phyloP scores from a whole-genome alignment of 2,113 vertebrate genomes.

The Rhynchopsitta pachyrhyncha region DNA sequence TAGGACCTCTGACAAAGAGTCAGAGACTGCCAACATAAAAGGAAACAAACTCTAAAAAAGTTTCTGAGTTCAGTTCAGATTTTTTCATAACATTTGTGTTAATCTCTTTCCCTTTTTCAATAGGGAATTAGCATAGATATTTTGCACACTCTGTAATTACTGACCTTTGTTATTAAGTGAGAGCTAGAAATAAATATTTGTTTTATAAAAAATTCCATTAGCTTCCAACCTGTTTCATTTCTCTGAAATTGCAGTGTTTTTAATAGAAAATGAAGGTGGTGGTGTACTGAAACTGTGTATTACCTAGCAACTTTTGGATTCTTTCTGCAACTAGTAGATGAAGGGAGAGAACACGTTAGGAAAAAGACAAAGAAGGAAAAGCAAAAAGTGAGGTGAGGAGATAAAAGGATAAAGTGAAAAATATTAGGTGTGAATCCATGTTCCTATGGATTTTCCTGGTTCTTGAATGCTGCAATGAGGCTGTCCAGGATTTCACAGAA shows the following conservation, averaged over 20 bases:
- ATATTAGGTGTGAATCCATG: neutral
- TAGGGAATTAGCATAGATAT: neutral
- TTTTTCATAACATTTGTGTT: neutral
- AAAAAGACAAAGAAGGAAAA: neutral
- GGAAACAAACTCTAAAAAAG: neutral
- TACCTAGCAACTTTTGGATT: neutral
- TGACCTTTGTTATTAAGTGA: neutral
- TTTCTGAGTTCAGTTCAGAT: neutral
- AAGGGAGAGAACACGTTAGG: neutral
- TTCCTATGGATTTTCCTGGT: neutral
- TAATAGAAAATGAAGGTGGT: neutral
- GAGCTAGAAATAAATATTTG: neutral
- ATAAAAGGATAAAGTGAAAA: neutral
- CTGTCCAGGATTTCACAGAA: neutral
- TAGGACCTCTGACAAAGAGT: neutral
- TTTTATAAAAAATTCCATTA: neutral
- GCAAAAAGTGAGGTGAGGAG: neutral
- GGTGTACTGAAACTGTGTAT: neutral
- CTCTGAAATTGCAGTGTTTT: neutral
- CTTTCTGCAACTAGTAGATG: neutral
- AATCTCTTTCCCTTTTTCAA: neutral
- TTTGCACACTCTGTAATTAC: neutral
- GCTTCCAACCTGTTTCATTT: neutral
- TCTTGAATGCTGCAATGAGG: neutral
- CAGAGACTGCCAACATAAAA: neutral